A percentile compares a stretch with the other conserved stretches of the same genome.
phyloP scores from a whole-genome alignment of 2,888 invertebrate species.

The Elysia crispata region DNA sequence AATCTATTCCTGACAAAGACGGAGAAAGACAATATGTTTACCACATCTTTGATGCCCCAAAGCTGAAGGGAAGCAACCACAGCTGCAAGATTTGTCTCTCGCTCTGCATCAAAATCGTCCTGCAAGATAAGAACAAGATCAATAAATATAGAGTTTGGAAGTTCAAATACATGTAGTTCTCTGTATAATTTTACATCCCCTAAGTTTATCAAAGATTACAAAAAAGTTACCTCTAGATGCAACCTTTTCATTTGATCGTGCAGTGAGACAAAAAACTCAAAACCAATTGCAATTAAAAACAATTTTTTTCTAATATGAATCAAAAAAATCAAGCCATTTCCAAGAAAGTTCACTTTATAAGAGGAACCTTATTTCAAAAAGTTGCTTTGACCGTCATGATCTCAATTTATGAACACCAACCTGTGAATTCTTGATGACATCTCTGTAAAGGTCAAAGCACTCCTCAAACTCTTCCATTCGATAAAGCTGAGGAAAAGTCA shows the following conservation, averaged over 20 bases:
- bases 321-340: too few relatives aligned
- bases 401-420: slow-evolving; percentile 53
- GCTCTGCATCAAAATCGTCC: slow-evolving; percentile 97
- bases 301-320: too few relatives aligned
- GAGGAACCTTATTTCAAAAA: too few relatives aligned
- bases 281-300: too few relatives aligned
- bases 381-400: background rate
- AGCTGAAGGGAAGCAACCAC: slow-evolving; percentile 88
- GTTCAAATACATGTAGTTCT: background rate
- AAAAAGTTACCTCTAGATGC: too few relatives aligned
- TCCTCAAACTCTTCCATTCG: slow-evolving; percentile 85
- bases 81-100: slow-evolving; percentile 95
- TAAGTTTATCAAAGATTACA: too few relatives aligned
- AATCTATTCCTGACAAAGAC: too few relatives aligned
- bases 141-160: background rate
- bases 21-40: slow-evolving; percentile 52
- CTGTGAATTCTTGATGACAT: slow-evolving; percentile 88
- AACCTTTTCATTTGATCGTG: too few relatives aligned
- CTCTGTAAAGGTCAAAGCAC: slow-evolving; percentile 89
- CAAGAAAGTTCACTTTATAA: too few relatives aligned
- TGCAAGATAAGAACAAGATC: slow-evolving; percentile 64
- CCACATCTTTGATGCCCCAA: slow-evolving; percentile 78
- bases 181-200: too few relatives aligned
- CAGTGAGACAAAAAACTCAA: too few relatives aligned
- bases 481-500: slow-evolving; percentile 76